phyloP scores from a whole-genome alignment of 2,113 vertebrate species.

The Murina feae region DNA sequence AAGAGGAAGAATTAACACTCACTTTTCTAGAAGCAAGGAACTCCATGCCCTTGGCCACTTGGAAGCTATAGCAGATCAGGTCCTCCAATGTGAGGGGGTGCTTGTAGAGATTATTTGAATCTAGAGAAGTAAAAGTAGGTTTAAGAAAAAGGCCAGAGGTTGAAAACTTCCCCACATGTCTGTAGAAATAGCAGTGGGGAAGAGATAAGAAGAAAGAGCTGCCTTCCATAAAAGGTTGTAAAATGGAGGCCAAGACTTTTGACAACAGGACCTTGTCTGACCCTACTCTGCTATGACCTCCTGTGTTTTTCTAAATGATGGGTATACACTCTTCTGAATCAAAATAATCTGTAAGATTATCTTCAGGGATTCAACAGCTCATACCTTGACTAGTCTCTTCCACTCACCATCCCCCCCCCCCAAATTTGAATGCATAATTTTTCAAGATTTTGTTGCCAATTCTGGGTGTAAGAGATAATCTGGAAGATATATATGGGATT shows the following conservation, averaged over 20 bases:
- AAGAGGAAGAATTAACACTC: conserved; percentile 47
- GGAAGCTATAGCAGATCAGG: conserved; percentile 96
- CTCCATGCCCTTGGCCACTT: conserved; percentile 97
- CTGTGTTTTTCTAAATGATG: background rate
- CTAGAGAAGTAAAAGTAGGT: conserved; percentile 75
- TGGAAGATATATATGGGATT: background rate
- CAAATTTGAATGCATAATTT: background rate
- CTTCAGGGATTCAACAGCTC: background rate
- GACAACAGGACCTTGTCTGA: background rate
- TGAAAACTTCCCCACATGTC: background rate
- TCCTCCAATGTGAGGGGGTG: conserved; percentile 91
- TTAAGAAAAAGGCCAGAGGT: background rate
- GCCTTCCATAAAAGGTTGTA: background rate
- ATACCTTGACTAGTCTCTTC: background rate
- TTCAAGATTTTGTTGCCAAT: background rate
- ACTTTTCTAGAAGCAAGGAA: conserved; percentile 95
- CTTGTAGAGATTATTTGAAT: conserved; percentile 92
- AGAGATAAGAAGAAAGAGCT: background rate
- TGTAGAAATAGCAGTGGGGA: background rate
- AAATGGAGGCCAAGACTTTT: background rate
- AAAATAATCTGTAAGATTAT: background rate
- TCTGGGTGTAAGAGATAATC: background rate
- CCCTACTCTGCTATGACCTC: background rate
- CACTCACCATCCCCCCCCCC: accelerated
- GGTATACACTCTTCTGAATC: background rate